phyloP scores from a whole-genome alignment of 2,888 invertebrate species.

The Habroteleia sp. region DNA sequence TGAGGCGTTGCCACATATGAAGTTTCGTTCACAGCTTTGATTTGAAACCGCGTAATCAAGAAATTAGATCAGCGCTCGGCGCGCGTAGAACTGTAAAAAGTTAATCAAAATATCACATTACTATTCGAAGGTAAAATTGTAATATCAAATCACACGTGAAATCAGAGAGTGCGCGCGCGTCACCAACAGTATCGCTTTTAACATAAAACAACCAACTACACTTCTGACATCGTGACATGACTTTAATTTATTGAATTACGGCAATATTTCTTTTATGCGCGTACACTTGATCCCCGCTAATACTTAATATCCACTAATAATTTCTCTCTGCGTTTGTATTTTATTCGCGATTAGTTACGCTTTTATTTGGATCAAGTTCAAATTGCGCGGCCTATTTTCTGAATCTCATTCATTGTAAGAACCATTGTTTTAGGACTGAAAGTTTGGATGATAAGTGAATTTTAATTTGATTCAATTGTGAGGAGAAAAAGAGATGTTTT shows the following conservation, averaged over 20 bases:
- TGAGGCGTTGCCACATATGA: no score
- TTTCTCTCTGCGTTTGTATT: slow-evolving; percentile 1
- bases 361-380: slow-evolving; percentile 11
- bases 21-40: slow-evolving; percentile 54
- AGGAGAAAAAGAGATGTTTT: no score
- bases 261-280: slow-evolving; percentile 2
- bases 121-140: slow-evolving; percentile 32
- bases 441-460: no score
- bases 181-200: slow-evolving; percentile 16
- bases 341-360: slow-evolving; percentile 4
- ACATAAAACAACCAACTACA: slow-evolving; percentile 10
- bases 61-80: slow-evolving; percentile 34
- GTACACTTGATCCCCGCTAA: not conserved
- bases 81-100: slow-evolving; percentile 17
- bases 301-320: not conserved
- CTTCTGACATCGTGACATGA: not conserved
- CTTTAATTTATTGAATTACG: slow-evolving; percentile 32
- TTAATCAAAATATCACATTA: slow-evolving; percentile 41
- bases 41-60: slow-evolving; percentile 12
- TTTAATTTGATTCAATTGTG: no score
- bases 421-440: no score
- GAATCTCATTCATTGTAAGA: no score
- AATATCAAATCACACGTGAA: slow-evolving; percentile 32
- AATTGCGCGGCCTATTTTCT: not conserved
- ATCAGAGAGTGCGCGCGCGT: slow-evolving; percentile 30